Evolutionary conservation across 2,888 invertebrate genomes (phyloP).

Genomic region (Macaria notata): DNA sequence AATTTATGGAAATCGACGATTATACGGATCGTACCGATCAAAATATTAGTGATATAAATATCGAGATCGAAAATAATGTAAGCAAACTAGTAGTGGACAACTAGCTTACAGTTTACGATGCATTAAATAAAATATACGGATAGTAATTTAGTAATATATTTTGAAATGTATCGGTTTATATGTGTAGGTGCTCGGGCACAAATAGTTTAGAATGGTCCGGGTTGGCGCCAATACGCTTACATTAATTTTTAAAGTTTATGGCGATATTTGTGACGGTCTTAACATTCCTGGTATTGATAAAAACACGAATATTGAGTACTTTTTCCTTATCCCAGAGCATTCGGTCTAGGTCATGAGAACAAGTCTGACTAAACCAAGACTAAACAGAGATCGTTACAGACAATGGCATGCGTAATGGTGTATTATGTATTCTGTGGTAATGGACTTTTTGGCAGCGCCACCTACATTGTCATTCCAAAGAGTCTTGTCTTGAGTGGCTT

Average conservation of each 20-base stretch:
- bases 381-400: conserved; percentile 7
- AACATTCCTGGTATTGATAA: too few species aligned
- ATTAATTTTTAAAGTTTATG: too few species aligned
- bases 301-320: too few species aligned
- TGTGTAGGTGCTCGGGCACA: neutral
- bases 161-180: neutral
- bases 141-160: conserved; percentile 8
- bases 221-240: too few species aligned
- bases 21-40: conserved; percentile 11
- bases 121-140: neutral
- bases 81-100: neutral
- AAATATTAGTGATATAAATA: conserved; percentile 15
- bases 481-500: conserved; percentile 6
- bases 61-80: conserved; percentile 6
- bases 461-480: conserved; percentile 28
- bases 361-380: neutral
- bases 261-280: too few species aligned
- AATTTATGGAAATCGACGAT: conserved; percentile 30
- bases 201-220: neutral
- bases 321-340: too few species aligned
- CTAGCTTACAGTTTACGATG: neutral
- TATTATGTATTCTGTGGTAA: too few species aligned
- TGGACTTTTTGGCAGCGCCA: conserved; percentile 29
- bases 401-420: conserved; percentile 20
- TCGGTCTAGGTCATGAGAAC: conserved; percentile 17